Percentiles rank a stretch among this genome's conserved stretches.
Conservation (phyloP, 2,113 vertebrate genomes). For the Panthera leo region DNA sequence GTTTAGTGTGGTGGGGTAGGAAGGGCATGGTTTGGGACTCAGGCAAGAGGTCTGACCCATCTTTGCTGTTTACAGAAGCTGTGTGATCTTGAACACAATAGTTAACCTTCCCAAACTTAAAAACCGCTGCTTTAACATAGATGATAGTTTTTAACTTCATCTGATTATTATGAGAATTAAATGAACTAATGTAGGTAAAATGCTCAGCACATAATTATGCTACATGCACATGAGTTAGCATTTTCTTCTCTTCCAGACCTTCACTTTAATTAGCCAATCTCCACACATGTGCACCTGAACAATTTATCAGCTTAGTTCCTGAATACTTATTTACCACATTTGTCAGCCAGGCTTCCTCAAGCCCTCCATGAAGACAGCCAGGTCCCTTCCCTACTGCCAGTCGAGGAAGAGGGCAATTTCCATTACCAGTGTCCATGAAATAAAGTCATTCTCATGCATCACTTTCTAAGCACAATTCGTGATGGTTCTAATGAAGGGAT, state of each 20-base stretch:
- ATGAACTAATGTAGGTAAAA: neutral
- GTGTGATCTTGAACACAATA: neutral
- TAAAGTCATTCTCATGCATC: neutral
- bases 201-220: neutral
- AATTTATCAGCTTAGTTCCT: neutral
- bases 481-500: neutral
- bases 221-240: neutral
- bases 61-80: neutral
- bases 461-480: neutral
- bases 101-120: neutral
- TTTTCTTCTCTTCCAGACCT: neutral
- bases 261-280: constrained; percentile 23
- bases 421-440: neutral
- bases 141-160: neutral
- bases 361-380: neutral
- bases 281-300: neutral
- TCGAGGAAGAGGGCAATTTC: neutral
- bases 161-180: neutral
- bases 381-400: neutral
- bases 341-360: neutral
- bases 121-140: neutral
- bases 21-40: neutral
- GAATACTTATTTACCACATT: neutral
- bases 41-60: neutral
- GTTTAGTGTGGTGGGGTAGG: neutral